Percentiles rank a stretch among this genome's conserved stretches.
Evolutionary conservation across 2,888 invertebrate species (phyloP).

Genomic region (Andricus quercusramuli): DNA sequence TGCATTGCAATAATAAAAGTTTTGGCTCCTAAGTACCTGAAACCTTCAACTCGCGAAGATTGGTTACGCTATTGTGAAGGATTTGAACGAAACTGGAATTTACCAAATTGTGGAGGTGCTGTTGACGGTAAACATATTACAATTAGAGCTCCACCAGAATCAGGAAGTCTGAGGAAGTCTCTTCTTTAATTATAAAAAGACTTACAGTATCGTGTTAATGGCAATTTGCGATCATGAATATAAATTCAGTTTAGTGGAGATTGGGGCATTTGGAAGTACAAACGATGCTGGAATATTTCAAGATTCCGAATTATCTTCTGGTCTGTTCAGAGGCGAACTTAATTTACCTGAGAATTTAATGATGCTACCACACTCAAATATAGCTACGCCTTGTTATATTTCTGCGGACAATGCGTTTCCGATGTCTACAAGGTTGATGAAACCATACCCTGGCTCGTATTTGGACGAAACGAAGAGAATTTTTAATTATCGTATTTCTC

Average conservation of each 20-base stretch:
- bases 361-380: conserved; percentile 44
- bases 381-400: conserved; percentile 45
- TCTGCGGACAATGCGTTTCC: conserved; percentile 57
- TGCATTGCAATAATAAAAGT: conserved; percentile 45
- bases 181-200: background rate
- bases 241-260: conserved; percentile 44
- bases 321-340: background rate
- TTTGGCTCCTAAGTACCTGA: conserved; percentile 48
- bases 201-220: conserved; percentile 46
- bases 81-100: conserved; percentile 57
- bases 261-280: conserved; percentile 44
- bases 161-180: conserved; percentile 48
- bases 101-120: conserved; percentile 46
- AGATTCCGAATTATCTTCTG: background rate
- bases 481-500: conserved; percentile 56
- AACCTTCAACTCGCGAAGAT: conserved; percentile 43
- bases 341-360: background rate
- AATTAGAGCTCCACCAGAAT: too few species aligned
- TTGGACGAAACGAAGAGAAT: conserved; percentile 39
- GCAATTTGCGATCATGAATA: conserved; percentile 42
- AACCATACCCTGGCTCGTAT: conserved; percentile 51
- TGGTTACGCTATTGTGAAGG: conserved; percentile 52
- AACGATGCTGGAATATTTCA: conserved; percentile 40
- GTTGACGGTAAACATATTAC: conserved; percentile 59
- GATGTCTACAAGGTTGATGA: conserved; percentile 49